Conservation (phyloP, 1,140 invertebrate species). For the Leptinotarsa defecta region DNA sequence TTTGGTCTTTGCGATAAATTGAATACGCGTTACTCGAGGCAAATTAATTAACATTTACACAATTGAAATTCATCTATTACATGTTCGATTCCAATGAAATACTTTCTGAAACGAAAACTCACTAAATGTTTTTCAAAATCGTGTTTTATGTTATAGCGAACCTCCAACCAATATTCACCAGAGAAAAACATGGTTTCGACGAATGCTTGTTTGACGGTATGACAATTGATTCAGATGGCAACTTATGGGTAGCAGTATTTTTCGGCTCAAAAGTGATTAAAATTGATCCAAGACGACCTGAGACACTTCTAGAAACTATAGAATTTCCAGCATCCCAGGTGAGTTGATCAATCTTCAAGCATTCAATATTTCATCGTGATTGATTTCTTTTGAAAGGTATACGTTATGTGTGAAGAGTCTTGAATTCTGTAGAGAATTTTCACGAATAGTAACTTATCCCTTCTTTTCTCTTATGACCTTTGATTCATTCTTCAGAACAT, state of each 20-base stretch:
- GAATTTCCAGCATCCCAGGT: constrained; percentile 44
- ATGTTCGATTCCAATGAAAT: too few relatives aligned
- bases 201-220: constrained; percentile 61
- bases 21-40: too few relatives aligned
- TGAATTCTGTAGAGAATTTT: too few relatives aligned
- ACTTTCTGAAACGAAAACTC: not conserved
- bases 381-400: too few relatives aligned
- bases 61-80: too few relatives aligned
- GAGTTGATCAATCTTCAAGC: not conserved
- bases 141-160: not conserved
- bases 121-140: not conserved
- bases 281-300: constrained; percentile 47
- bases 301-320: constrained; percentile 43
- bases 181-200: not conserved
- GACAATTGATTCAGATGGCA: constrained; percentile 68
- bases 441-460: too few relatives aligned
- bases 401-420: too few relatives aligned
- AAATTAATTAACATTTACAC: too few relatives aligned
- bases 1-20: too few relatives aligned
- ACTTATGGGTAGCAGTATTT: constrained; percentile 68
- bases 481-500: too few relatives aligned
- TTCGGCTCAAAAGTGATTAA: constrained; percentile 49
- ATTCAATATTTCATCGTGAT: too few relatives aligned
- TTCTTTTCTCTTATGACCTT: too few relatives aligned
- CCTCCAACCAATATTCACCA: not conserved